Evolutionary conservation across 2,113 vertebrate genomes (phyloP), one percentile per base, ranked within the genome.

Genomic region (Corythornis madagascariensis): DNA sequence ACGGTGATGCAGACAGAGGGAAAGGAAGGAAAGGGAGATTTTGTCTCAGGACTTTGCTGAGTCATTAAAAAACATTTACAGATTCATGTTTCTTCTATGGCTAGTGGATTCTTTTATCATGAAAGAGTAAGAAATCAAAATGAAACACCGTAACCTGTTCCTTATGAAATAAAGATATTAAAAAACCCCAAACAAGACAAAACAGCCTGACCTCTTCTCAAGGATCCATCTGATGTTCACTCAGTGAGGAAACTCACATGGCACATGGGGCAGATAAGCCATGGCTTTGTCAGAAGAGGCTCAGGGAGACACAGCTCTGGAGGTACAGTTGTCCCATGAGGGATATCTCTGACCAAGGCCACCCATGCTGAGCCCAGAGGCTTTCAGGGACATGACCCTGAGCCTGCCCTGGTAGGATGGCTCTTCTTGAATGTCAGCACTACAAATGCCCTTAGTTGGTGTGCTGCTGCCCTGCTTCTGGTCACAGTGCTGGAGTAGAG

Each of bases 241-340:
- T 43, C 55, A 45, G 45, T 20, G 66, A 52, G 22, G 50, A 38
- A 81, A 56, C n/a, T 31, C 47, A 45, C 47, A 12, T 20, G 45
- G 70, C 40, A 21, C 0, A 0, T 16, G 72, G 69, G 40, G 9
- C 48, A 53, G 38, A 72, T 5, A 40, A 47, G 7, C 57, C 19
- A 9, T 3, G 25, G 56, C 85, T 78, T 52, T 79, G 35, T 38
- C 57, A 66, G 82, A 59, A 83, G 65, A 65, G 76, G 16, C 40
- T 69, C 2, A 1, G n/a, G 45, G 56, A 25, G 19, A 20, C 1
- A 1, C 14, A 21, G 40, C 52, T 60, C 5, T 2, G 6, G 56
- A 83, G 50, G 21, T 3, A 21, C 35, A 63, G 57, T 5, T 74
- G 42, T 83, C 45, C n/a, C 0, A 0, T 40, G 40, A n/a, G 16